These are phyloP conservation scores for Fukomys damarensis DNA, from an alignment of 2,113 vertebrate genomes.

Conservation along the genomic window DNA sequence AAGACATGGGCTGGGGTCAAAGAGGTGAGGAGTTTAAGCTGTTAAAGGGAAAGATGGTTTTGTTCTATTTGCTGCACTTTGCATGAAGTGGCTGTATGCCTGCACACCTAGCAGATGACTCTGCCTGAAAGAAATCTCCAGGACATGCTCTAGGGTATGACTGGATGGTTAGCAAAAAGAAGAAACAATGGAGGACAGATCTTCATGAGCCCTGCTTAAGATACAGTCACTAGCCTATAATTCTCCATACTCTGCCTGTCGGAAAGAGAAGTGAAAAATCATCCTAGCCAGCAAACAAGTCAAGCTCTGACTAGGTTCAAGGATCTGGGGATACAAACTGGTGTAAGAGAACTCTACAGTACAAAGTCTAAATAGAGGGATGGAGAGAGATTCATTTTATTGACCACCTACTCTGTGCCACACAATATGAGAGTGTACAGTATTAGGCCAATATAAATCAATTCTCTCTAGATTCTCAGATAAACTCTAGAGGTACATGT, in stretches of 20 bases:
- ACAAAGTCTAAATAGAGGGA: not conserved
- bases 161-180: not conserved
- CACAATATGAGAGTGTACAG: not conserved
- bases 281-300: not conserved
- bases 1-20: not conserved
- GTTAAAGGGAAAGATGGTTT: not conserved
- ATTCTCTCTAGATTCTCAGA: not conserved
- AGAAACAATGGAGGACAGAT: not conserved
- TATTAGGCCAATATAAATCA: not conserved
- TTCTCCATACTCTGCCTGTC: not conserved
- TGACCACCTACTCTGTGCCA: not conserved
- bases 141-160: not conserved
- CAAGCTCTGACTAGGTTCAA: not conserved
- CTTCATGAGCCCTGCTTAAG: not conserved
- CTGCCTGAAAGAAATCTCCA: constrained; percentile 18
- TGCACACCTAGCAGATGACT: not conserved
- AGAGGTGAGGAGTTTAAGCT: not conserved
- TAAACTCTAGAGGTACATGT: not conserved
- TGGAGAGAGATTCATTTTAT: not conserved
- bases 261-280: constrained; percentile 32
- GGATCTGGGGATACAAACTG: not conserved
- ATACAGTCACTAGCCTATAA: not conserved
- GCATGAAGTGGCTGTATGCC: not conserved
- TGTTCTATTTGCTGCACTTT: not conserved
- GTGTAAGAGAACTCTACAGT: not conserved